phyloP scores from a whole-genome alignment of 2,888 invertebrate species.

The Dasypogon diadema region DNA sequence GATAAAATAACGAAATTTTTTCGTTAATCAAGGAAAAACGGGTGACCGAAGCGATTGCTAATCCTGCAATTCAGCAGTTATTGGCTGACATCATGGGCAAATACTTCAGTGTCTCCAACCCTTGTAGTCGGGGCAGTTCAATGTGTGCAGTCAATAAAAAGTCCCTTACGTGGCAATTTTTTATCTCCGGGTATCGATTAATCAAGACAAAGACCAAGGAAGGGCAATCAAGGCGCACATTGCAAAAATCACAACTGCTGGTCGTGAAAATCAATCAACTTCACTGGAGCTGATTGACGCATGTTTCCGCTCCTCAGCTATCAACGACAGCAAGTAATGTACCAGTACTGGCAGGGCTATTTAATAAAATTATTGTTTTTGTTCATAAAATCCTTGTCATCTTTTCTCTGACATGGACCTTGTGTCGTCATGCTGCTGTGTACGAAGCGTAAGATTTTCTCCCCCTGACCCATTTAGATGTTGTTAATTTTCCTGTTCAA shows the following conservation, averaged over 20 bases:
- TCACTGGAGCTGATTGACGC: conserved; percentile 31
- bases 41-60: conserved; percentile 2
- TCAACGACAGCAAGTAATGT: conserved; percentile 13
- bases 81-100: conserved; percentile 16
- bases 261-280: conserved; percentile 29
- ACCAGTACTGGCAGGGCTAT: not conserved
- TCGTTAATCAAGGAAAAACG: conserved; percentile 4
- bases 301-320: conserved; percentile 7
- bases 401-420: not conserved
- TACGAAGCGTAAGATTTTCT: not conserved
- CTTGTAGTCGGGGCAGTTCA: not conserved
- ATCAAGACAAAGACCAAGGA: conserved; percentile 18
- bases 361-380: conserved; percentile 39
- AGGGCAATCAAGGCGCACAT: conserved; percentile 36
- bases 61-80: not conserved
- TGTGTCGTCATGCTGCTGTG: not conserved
- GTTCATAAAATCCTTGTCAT: conserved; percentile 1
- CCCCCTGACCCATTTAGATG: conserved; percentile 32
- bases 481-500: conserved; percentile 54
- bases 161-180: conserved; percentile 38
- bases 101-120: conserved; percentile 5
- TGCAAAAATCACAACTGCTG: conserved; percentile 31
- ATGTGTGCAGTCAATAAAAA: conserved; percentile 24
- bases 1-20: too few species aligned
- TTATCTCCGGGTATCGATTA: conserved; percentile 31